phyloP scores from a whole-genome alignment of 1,140 invertebrate species.

The Sycophila sp. region DNA sequence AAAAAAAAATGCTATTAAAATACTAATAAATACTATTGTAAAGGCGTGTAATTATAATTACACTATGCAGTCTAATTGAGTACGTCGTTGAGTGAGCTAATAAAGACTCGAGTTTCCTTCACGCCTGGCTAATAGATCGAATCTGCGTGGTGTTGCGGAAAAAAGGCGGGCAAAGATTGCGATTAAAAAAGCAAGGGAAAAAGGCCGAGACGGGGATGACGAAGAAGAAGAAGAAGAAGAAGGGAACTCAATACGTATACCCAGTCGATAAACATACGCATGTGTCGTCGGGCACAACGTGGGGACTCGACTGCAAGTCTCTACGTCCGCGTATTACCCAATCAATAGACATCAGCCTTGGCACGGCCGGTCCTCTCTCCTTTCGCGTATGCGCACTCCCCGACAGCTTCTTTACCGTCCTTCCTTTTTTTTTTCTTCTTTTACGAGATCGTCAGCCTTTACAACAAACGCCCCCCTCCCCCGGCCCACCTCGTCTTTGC shows the following conservation, averaged over 20 bases:
- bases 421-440: conserved; percentile 1
- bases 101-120: too few species aligned
- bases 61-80: too few species aligned
- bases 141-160: not conserved
- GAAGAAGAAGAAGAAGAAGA: conserved; percentile 12
- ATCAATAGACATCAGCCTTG: conserved; percentile 60
- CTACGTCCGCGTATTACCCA: conserved; percentile 48
- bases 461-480: too few species aligned
- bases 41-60: too few species aligned
- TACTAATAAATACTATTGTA: too few species aligned
- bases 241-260: conserved; percentile 30
- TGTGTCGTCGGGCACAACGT: conserved; percentile 29
- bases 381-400: conserved; percentile 21
- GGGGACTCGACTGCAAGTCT: not conserved
- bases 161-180: not conserved
- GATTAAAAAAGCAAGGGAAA: not conserved
- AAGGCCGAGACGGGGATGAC: not conserved
- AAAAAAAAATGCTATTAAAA: too few species aligned
- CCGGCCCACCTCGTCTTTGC: too few species aligned
- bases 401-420: not conserved
- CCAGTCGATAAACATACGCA: conserved; percentile 53
- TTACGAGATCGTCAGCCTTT: not conserved
- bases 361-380: conserved; percentile 46
- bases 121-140: not conserved
- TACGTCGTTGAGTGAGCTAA: too few species aligned